phyloP scores from a whole-genome alignment of 2,888 invertebrate species.

The Tenthredo mesomela region DNA sequence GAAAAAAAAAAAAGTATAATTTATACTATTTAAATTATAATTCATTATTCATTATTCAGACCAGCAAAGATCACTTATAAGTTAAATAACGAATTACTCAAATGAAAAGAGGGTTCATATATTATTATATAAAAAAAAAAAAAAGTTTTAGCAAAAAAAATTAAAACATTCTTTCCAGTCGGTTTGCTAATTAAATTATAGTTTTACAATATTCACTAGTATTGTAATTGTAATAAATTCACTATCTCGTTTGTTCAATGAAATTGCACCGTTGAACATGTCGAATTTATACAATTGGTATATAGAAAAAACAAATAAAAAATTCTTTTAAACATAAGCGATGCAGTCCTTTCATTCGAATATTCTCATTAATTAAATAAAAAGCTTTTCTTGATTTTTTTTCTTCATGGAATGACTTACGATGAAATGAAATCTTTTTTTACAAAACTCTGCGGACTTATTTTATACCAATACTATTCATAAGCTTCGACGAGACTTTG shows the following conservation, averaged over 20 bases:
- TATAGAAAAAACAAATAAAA: neutral
- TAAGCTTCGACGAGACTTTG: slow-evolving; percentile 7
- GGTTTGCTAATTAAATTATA: neutral
- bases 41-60: slow-evolving; percentile 19
- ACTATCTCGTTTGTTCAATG: neutral
- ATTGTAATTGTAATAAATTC: neutral
- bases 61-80: neutral
- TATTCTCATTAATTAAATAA: neutral
- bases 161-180: neutral
- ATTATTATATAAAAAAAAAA: neutral
- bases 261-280: slow-evolving; percentile 9
- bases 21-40: neutral
- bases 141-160: neutral
- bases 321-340: neutral
- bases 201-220: neutral
- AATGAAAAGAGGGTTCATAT: neutral
- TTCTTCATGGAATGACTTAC: slow-evolving; percentile 1
- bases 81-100: slow-evolving; percentile 7
- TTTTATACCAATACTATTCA: neutral
- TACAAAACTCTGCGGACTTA: neutral
- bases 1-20: slow-evolving; percentile 5
- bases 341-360: neutral
- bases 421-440: neutral
- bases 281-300: neutral
- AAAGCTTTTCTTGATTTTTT: neutral